Percentiles rank a stretch among this genome's conserved stretches.
Evolutionary conservation across 2,113 vertebrate species (phyloP).

Genomic region (Cnemophilus loriae): DNA sequence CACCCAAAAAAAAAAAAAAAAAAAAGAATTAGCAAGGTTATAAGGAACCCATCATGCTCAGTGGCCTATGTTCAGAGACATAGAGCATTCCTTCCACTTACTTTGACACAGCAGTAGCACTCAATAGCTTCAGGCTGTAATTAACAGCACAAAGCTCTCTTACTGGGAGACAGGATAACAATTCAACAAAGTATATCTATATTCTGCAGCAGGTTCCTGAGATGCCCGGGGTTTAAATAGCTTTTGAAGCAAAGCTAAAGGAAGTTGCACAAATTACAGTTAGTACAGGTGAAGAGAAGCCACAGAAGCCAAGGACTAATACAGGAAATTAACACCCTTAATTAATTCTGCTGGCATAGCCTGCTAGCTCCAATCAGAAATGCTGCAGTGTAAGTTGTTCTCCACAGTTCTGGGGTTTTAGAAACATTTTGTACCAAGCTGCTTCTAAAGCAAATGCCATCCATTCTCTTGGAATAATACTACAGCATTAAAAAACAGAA

Average conservation of each 20-base stretch:
- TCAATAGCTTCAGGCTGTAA: conserved; percentile 58
- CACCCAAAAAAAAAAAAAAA: not conserved
- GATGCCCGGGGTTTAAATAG: conserved; percentile 19
- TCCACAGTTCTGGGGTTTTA: not conserved
- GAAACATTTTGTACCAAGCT: not conserved
- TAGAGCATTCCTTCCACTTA: conserved; percentile 37
- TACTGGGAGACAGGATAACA: conserved; percentile 50
- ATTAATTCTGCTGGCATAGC: conserved; percentile 20
- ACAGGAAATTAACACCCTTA: conserved; percentile 27
- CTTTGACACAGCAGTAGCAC: conserved; percentile 49
- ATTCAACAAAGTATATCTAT: conserved; percentile 50
- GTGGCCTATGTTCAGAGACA: conserved; percentile 10
- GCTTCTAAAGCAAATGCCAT: not conserved
- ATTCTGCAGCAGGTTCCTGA: conserved; percentile 30
- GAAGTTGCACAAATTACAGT: conserved; percentile 21
- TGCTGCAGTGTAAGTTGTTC: not conserved
- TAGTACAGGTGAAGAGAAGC: conserved; percentile 35
- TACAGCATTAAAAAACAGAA: not conserved
- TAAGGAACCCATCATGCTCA: conserved; percentile 23
- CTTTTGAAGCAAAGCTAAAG: conserved; percentile 33
- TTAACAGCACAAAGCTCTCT: conserved; percentile 62
- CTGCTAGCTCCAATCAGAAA: not conserved
- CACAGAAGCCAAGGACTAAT: conserved; percentile 19
- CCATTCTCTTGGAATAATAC: not conserved
- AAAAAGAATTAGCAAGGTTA: conserved; percentile 6